Evolutionary conservation across 92 coral and sea anemone species (phyloP).

Genomic region (Phenganax stokvisi): DNA sequence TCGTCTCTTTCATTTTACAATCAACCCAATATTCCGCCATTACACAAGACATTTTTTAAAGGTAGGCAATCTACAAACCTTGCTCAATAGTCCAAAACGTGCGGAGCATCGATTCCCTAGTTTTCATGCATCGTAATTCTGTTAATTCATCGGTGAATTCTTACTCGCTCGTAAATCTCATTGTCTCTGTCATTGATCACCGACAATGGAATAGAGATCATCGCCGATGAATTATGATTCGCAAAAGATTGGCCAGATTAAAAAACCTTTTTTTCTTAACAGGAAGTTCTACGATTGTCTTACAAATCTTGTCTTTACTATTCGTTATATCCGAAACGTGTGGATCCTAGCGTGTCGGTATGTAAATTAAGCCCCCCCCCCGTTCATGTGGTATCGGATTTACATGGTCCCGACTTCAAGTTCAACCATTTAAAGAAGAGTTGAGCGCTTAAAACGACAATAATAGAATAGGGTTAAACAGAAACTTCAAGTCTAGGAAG

Average conservation of each 20-base stretch:
- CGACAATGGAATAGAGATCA: too few species aligned
- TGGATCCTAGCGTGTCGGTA: slow-evolving; percentile 31
- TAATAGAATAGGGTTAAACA: too few species aligned
- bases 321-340: slow-evolving; percentile 68
- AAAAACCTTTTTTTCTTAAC: neutral
- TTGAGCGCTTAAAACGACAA: neutral
- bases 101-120: too few species aligned
- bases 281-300: slow-evolving; percentile 85
- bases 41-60: slow-evolving; percentile 91
- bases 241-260: too few species aligned
- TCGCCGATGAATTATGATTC: too few species aligned
- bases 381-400: neutral
- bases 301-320: slow-evolving; percentile 96
- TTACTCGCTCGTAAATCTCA: too few species aligned
- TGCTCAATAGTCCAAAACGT: neutral
- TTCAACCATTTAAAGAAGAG: neutral
- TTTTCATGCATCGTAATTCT: too few species aligned
- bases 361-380: neutral
- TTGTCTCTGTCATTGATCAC: too few species aligned
- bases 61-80: slow-evolving; percentile 43
- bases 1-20: slow-evolving; percentile 74
- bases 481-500: neutral
- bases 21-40: slow-evolving; percentile 93
- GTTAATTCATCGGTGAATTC: too few species aligned
- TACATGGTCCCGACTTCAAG: neutral